These are phyloP conservation scores for Apoda limacodes DNA, from an alignment of 2,888 invertebrate genomes.

Conservation along the genomic window DNA sequence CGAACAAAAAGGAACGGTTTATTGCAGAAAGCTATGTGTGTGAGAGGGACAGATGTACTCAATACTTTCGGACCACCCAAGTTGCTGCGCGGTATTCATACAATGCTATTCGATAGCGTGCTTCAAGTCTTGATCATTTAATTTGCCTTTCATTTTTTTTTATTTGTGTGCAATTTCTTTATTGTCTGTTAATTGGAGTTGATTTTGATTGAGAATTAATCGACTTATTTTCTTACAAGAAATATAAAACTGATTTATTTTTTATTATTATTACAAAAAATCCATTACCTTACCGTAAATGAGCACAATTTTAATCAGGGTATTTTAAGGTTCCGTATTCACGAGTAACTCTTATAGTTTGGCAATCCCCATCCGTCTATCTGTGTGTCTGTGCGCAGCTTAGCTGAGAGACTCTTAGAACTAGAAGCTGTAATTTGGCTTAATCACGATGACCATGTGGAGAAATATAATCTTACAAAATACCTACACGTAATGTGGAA, in stretches of 20 bases:
- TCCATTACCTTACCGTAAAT: constrained; percentile 2
- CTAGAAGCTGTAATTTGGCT: no score
- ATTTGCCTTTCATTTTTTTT: constrained; percentile 23
- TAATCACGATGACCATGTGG: no score
- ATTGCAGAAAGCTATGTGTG: constrained; percentile 10
- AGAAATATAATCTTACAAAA: no score
- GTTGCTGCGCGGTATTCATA: constrained; percentile 41
- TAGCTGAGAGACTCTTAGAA: no score
- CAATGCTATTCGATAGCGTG: constrained; percentile 35
- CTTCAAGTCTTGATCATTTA: constrained; percentile 47
- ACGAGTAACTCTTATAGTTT: no score
- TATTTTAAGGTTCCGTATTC: no score
- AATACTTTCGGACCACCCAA: constrained; percentile 55
- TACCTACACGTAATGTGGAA: no score
- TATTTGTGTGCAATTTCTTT: constrained; percentile 12
- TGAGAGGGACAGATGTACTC: constrained; percentile 24
- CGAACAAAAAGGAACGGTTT: constrained; percentile 19
- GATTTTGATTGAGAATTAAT: constrained; percentile 10
- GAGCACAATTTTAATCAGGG: background rate
- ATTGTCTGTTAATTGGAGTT: constrained; percentile 13
- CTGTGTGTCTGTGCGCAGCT: no score
- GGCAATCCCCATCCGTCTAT: no score
- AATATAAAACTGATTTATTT: constrained; percentile 6
- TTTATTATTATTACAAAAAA: constrained; percentile 9
- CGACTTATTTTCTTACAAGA: constrained; percentile 12